Base-by-base conservation (phyloP, 2,888 invertebrate species). In the Agapostemon virescens region DNA sequence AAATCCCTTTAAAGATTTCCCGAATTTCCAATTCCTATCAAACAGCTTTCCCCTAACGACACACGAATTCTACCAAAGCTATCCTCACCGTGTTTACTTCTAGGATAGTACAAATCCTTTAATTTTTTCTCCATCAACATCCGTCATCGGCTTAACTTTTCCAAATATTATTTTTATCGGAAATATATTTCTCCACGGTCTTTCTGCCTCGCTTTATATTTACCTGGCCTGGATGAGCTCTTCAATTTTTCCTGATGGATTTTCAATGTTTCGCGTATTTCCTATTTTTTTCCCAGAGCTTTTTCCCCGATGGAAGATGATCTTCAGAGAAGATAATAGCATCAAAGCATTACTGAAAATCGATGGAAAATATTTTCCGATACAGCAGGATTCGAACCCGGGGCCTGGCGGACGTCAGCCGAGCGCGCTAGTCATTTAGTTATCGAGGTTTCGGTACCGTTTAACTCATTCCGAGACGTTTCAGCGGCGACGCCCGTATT, bases 391-490 rank as follows among this genome's bases (percentile, higher is more conserved):
- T 15, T 55, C 26, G 26, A 15, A 15, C 15, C 13, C 6, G 26
- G 26, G 55, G 6, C 26, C 15, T 0, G 0, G 0, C 15, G 17
- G 20, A 9, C 9, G 15, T 0, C 38, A 36, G 36, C 17, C 38
- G 33, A 36, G 9, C n/a, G 63, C 20, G 33, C n/a, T 36, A n/a
- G n/a, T 36, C 13, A 13, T n/a, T 23, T 38, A 15, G 38, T 23
- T 38, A 23, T 2, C 23, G 38, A 23, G 15, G 17, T 64, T 15
- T 36, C 63, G 23, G 15, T 26, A 36, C 2, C 26, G 6, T 45
- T 45, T 13, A 23, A 13, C 33, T 67, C 6, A 15, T 38, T 75
- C 63, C 61, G 68, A 61, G 61, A 68, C 75, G 52, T 68, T 61
- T 68, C 33, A 23, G 7, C 63, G 36, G 13, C 20, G 11, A 1